Evolutionary conservation across 2,113 vertebrate genomes (phyloP).

Genomic region (Pedetes capensis): DNA sequence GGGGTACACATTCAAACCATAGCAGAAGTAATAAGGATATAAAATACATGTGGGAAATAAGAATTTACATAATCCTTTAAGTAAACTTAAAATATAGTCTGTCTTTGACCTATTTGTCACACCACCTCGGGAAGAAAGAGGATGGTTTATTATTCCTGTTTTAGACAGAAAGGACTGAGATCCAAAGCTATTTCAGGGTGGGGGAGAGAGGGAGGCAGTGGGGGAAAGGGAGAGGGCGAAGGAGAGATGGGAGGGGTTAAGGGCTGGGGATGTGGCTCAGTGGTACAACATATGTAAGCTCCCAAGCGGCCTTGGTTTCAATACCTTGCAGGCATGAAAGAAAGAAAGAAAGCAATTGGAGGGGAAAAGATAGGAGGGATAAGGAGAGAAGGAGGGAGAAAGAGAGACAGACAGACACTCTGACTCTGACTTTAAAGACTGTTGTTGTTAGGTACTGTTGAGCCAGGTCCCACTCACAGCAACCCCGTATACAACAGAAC

Average conservation of each 20-base stretch:
- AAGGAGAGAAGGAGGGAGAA: background rate
- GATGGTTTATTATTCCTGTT: background rate
- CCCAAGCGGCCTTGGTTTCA: background rate
- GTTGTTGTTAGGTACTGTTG: too few relatives aligned
- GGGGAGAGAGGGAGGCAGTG: too few relatives aligned
- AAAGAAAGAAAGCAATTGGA: background rate
- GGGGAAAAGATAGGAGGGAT: background rate
- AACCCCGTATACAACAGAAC: too few relatives aligned
- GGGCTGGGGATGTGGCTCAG: background rate
- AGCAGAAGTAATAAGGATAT: background rate
- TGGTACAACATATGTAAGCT: background rate
- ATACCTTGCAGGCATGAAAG: background rate
- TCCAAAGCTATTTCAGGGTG: constrained; percentile 5
- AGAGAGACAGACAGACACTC: background rate
- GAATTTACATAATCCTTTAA: constrained; percentile 38
- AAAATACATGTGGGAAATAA: background rate
- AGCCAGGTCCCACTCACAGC: too few relatives aligned
- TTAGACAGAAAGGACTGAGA: background rate
- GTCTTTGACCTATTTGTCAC: constrained; percentile 7
- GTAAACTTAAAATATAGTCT: constrained; percentile 41
- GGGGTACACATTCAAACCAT: background rate
- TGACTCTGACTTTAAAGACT: too few relatives aligned
- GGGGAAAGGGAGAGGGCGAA: too few relatives aligned
- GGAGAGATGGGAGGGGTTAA: background rate
- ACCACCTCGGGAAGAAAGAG: background rate